Conservation (phyloP, 2,113 vertebrate genomes). For the Parus major region DNA sequence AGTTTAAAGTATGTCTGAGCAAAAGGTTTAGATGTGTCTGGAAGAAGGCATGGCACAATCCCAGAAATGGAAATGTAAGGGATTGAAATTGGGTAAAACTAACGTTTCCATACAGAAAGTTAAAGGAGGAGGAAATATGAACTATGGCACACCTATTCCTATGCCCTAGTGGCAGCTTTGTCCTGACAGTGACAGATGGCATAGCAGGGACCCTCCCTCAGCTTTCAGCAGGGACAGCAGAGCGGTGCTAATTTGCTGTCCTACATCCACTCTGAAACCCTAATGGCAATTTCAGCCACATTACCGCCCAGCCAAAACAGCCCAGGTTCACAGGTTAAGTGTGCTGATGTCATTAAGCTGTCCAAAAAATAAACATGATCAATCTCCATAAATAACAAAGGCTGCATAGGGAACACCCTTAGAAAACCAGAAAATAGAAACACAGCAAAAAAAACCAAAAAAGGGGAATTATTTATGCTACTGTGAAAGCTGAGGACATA, state of each 20-base stretch:
- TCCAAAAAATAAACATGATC: neutral
- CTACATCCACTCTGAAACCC: neutral
- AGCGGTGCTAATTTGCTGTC: fast-evolving
- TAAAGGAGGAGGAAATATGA: neutral
- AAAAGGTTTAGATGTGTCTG: neutral
- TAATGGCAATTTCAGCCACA: conserved; percentile 13
- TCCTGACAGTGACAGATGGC: fast-evolving
- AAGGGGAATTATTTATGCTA: neutral
- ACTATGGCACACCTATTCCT: neutral
- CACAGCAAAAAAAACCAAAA: neutral
- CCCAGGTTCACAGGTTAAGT: neutral
- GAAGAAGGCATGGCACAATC: neutral
- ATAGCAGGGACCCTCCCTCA: neutral
- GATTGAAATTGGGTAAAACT: neutral
- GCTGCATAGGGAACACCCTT: neutral
- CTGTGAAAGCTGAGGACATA: neutral
- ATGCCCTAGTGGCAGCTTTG: neutral
- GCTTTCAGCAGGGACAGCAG: neutral
- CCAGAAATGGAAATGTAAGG: neutral
- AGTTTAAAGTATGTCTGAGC: neutral
- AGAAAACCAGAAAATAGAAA: neutral
- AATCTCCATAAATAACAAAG: neutral
- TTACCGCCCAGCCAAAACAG: neutral
- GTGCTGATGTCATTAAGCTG: neutral
- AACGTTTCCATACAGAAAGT: neutral